Evolutionary conservation across 2,888 invertebrate species (phyloP), one percentile per base, ranked within the genome.

Genomic region (Laothoe populi): DNA sequence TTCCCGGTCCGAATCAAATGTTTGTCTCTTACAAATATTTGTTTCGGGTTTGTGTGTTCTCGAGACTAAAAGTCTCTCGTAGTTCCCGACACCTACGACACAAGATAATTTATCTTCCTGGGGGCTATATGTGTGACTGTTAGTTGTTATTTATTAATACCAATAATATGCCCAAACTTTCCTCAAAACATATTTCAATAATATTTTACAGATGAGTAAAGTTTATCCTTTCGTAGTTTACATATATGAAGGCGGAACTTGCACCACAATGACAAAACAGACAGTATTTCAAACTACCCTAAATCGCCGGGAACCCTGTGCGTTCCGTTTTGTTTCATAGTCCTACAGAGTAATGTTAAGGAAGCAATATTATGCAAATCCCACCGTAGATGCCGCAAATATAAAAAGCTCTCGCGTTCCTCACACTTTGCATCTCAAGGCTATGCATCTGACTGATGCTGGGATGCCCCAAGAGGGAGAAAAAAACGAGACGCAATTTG

Each of bases 351-450:
- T 78, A 90, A 90, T 88, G 88, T 90, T 91, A 88, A 90, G 82
- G 90, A 92, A 93, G 92, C 92, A 93, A 93, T 93, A 92, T 92
- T 92, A 93, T 93, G 93, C 88, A 92, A 93, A 93, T 92, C 83
- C 83, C 76, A 83, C 81, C 85, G 84, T 88, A 84, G 88, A 83
- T 86, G 80, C 86, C 88, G 85, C 88, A 92, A 90, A 90, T 89
- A 91, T 89, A 91, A 91, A 91, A 92, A 91, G 88, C 88, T 83
- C 88, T 81, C 86, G 84, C 81, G 86, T 86, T 84, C 87, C 86
- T 84, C 87, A 79, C 87, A 90, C 90, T 92, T 92, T 92, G 92
- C 91, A 92, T 92, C 88, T 90, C 91, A 92, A 92, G 92, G 92
- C 87, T 86, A 81, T 90, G 91, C 91, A 92, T 85, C 83, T 85